Conservation (phyloP, 2,797 vertebrate species). For the Sebastes minor region DNA sequence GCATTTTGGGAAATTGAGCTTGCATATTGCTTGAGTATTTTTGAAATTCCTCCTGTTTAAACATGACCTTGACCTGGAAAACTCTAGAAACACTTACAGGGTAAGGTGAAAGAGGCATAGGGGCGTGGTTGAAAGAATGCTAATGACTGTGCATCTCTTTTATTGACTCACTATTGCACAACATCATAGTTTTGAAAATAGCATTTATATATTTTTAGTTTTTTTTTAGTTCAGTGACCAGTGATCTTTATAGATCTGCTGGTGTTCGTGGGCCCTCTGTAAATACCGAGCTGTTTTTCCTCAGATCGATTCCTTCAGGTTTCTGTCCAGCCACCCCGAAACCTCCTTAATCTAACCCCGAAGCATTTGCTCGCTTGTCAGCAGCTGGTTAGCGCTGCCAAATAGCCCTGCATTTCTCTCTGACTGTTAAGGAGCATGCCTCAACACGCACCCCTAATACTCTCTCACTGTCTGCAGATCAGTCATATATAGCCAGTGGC, state of each 20-base stretch:
- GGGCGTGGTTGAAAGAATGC: neutral
- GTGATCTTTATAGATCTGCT: neutral
- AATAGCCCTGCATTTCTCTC: slow-evolving; percentile 37
- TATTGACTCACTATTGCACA: neutral
- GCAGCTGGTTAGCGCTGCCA: slow-evolving; percentile 34
- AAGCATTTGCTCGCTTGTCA: slow-evolving; percentile 30
- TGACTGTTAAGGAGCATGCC: slow-evolving; percentile 51
- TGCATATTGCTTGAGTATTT: neutral
- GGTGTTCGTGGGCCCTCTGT: neutral
- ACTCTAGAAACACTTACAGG: neutral
- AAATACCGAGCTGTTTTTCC: neutral
- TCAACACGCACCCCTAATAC: slow-evolving; percentile 52
- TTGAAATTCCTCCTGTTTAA: neutral
- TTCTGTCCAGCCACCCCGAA: neutral
- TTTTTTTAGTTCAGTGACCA: neutral
- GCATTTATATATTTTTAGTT: neutral
- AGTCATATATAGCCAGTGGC: slow-evolving; percentile 62
- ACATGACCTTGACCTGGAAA: neutral
- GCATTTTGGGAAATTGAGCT: neutral
- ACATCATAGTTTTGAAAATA: neutral
- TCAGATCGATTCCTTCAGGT: neutral
- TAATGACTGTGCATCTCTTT: neutral
- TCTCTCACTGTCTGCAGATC: slow-evolving; percentile 43
- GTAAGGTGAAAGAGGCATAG: neutral
- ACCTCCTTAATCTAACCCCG: neutral